Conservation (phyloP, 1,140 invertebrate species). For the Zaprionus lachaisei region DNA sequence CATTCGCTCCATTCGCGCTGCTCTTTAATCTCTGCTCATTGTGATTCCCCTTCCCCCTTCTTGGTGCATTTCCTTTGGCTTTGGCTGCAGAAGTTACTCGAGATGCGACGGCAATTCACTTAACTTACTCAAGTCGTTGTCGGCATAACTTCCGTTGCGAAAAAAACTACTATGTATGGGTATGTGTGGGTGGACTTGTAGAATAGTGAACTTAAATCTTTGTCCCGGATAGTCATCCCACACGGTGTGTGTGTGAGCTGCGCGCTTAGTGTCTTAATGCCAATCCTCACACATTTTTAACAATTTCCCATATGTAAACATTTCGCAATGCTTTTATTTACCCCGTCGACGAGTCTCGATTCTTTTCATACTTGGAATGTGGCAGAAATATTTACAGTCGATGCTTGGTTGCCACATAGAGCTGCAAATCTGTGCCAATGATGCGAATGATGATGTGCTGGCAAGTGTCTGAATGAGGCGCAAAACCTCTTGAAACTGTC, state of each 20-base stretch:
- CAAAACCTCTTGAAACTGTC: slow-evolving; percentile 19
- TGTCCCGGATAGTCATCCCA: slow-evolving; percentile 23
- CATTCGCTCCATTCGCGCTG: slow-evolving; percentile 25
- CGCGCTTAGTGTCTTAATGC: slow-evolving; percentile 73
- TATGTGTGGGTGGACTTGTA: too few relatives aligned
- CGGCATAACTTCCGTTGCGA: slow-evolving; percentile 73
- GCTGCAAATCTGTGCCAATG: slow-evolving; percentile 46
- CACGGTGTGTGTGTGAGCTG: slow-evolving; percentile 20
- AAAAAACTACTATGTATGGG: neutral
- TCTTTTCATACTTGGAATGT: slow-evolving; percentile 19
- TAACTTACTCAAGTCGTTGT: slow-evolving; percentile 82
- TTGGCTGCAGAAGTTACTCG: slow-evolving; percentile 29
- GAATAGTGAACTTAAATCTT: slow-evolving; percentile 21
- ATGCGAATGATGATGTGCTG: slow-evolving; percentile 26
- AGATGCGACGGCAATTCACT: slow-evolving; percentile 71
- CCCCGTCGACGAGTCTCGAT: slow-evolving; percentile 13
- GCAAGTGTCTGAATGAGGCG: neutral
- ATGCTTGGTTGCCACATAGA: neutral
- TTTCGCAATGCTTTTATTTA: slow-evolving; percentile 59
- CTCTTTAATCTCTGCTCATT: slow-evolving; percentile 57
- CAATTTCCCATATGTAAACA: slow-evolving; percentile 59
- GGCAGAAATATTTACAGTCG: slow-evolving; percentile 37
- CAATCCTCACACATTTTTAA: slow-evolving; percentile 68
- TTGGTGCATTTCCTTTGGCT: slow-evolving; percentile 59
- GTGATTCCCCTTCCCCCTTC: slow-evolving; percentile 23